These are phyloP conservation scores for Remorina albescens DNA, from an alignment of 2,797 vertebrate species.

Conservation along the genomic window DNA sequence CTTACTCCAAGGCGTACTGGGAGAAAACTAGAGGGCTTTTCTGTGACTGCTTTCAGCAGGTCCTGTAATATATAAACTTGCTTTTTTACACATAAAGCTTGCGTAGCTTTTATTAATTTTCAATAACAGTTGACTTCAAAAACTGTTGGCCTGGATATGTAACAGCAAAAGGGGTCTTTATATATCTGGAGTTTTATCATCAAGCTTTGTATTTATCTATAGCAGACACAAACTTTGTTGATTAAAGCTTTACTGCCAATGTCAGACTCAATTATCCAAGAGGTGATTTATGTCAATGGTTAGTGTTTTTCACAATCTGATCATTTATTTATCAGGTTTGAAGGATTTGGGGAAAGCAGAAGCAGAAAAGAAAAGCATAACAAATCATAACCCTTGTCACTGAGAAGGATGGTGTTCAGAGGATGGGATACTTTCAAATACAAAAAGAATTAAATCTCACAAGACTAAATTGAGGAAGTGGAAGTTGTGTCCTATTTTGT, in stretches of 20 bases:
- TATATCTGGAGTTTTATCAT: conserved; percentile 28
- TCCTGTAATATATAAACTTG: background rate
- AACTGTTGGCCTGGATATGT: background rate
- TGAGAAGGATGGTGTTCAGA: conserved; percentile 19
- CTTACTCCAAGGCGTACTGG: conserved; percentile 10
- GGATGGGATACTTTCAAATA: conserved; percentile 13
- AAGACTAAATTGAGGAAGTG: conserved; percentile 12
- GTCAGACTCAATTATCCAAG: conserved; percentile 47
- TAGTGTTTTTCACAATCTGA: conserved; percentile 50
- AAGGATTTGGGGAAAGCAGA: conserved; percentile 18
- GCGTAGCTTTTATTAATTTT: conserved; percentile 19
- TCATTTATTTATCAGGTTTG: conserved; percentile 62
- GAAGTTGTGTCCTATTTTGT: conserved; percentile 52
- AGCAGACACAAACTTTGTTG: conserved; percentile 42
- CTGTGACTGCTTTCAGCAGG: background rate
- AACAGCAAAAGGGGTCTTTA: conserved; percentile 23
- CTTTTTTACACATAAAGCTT: conserved; percentile 3
- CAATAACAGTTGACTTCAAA: conserved; percentile 15
- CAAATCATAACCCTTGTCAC: conserved; percentile 43
- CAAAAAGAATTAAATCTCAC: conserved; percentile 27
- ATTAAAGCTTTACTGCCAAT: conserved; percentile 53
- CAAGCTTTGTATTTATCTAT: conserved; percentile 39
- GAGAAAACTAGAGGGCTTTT: background rate
- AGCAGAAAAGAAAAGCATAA: conserved; percentile 41
- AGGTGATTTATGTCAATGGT: conserved; percentile 45